Base-by-base conservation (phyloP, 2,797 vertebrate genomes). In the Fratercula arctica region DNA sequence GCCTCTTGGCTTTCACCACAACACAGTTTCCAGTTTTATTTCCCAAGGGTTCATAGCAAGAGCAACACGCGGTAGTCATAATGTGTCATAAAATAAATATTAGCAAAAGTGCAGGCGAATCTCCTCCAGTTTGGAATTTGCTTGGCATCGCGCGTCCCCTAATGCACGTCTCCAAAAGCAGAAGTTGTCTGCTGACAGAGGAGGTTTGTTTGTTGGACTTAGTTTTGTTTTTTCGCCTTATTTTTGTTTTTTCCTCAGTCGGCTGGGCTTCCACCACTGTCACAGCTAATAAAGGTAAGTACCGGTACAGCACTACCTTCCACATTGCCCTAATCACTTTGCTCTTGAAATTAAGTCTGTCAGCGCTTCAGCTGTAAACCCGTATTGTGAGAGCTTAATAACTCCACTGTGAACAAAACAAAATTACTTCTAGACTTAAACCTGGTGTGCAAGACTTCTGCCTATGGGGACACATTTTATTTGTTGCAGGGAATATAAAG, bases 21-120 rank as follows among this genome's bases (percentile, higher is more conserved):
- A 82, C 79, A 54, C 64, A 37, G 85, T 87, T 95, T 69, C 89
- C 93, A 86, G 92, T 76, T 94, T 97, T 97, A 97, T 97, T 97
- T 97, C 97, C 97, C 97, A 96, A 70, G 97, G 95, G 97, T 84
- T 97, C 94, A 6, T 76, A 87, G 85, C 87, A 92, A 94, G 66
- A 76, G 73, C 69, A 94, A 92, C 87, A 87, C 82, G 79, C 87
- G 57, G 89, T 54, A 87, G 92, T 77, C 92, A 96, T 96, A 96
- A 97, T 91, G 79, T 90, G 91, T 96, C 96, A 96, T 97, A 96
- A 97, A 97, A 97, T 94, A 97, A 97, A 97, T 96, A 96, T 97
- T 91, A 97, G 95, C 77, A 35, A 96, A 97, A 88, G 48, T 80
- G 10, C 73, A n/a, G 2, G 0, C 3, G 51, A 67, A 39, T 39